Base-by-base conservation (phyloP, 2,797 vertebrate species). In the Mormyrus proboscirostris region DNA sequence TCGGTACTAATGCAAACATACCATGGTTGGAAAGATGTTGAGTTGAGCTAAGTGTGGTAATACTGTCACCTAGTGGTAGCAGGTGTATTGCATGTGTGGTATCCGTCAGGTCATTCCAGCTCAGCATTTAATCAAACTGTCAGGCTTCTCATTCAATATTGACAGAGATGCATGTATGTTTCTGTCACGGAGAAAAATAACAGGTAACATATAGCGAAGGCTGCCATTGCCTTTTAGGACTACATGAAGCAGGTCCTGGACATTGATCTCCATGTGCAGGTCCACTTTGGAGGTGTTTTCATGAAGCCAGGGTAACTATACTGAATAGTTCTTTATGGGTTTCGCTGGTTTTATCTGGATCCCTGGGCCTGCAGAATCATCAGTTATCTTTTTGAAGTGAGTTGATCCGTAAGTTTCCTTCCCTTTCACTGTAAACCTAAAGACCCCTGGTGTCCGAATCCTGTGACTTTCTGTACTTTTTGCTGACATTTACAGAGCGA, bases 161-260 rank as follows among this genome's bases (percentile, higher is more conserved):
- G 16, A 87, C 22, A 87, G 12, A 59, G 4, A 82, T 2, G 2
- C 53, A n/a, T 25, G 85, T 29, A 2, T 87, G 85, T 59, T 14
- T 33, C 53, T 33, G 4, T 87, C 29, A 38, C 19, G 7, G 57
- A 59, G n/a, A 59, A 59, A n/a, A n/a, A 59, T 8, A 22, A 59
- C 19, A 8, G 57, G 57, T 22, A 59, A n/a, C 57, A 59, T 5
- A 59, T 7, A 59, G n/a, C 7, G 0, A 59, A 22, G 57, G 12
- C 14, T 12, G 10, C 1, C 22, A 6, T 16, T 69, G 38, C 19
- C 59, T 88, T 88, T 50, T 94, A 99, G 98, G 98, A 99, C 95
- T 99, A 99, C 95, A 96, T 99, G 93, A 99, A 99, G 94, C 98
- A 99, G 96, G 98, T 53, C 12, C 51, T 53, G 51, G 14, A 53